phyloP scores from a whole-genome alignment of 2,888 invertebrate genomes.

The Drosophila bunnanda region DNA sequence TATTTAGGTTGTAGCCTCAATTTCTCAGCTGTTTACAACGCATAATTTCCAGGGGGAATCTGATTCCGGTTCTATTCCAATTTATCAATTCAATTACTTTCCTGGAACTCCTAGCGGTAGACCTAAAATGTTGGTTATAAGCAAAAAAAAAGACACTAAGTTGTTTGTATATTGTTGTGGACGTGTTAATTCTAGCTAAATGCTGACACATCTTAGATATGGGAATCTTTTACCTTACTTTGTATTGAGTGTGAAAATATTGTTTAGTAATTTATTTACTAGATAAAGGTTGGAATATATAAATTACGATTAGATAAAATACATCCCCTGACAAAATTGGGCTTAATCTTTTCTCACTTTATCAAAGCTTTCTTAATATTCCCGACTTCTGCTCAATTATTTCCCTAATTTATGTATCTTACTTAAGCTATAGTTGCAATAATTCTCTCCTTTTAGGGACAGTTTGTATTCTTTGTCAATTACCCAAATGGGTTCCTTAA shows the following conservation, averaged over 20 bases:
- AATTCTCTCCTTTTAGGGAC: neutral
- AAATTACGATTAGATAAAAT: too few relatives aligned
- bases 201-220: slow-evolving; percentile 27
- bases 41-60: slow-evolving; percentile 4
- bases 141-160: slow-evolving; percentile 1
- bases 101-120: slow-evolving; percentile 4
- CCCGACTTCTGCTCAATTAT: too few relatives aligned
- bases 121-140: slow-evolving; percentile 5
- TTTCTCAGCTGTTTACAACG: slow-evolving; percentile 3
- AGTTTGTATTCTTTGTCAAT: neutral
- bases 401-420: neutral
- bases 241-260: slow-evolving; percentile 13
- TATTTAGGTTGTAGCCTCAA: neutral
- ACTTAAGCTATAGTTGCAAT: neutral
- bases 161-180: slow-evolving; percentile 24
- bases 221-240: slow-evolving; percentile 12
- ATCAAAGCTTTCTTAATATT: too few relatives aligned
- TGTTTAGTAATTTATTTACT: neutral
- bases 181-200: slow-evolving; percentile 54
- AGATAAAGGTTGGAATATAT: neutral
- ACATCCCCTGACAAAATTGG: too few relatives aligned
- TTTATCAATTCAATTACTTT: slow-evolving; percentile 15
- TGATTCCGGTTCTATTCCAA: neutral
- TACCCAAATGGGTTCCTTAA: slow-evolving; percentile 14
- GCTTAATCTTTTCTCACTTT: too few relatives aligned